Percentiles rank a stretch among this genome's conserved stretches.
Conservation (phyloP, 2,888 invertebrate genomes). For the Megaustenia siamemsis region DNA sequence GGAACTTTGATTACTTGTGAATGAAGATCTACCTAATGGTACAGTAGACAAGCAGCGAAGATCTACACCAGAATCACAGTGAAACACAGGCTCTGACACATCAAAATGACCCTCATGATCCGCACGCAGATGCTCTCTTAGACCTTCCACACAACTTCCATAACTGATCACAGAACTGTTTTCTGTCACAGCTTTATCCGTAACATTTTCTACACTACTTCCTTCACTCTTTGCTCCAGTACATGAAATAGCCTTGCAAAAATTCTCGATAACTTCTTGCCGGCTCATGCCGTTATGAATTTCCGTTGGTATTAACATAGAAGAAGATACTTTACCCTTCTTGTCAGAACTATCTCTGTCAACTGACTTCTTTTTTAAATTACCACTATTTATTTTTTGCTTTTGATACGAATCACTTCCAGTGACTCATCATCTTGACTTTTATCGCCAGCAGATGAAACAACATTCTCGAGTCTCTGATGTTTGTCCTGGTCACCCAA, state of each 20-base stretch:
- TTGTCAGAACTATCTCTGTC: background rate
- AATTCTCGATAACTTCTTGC: background rate
- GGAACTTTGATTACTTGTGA: background rate
- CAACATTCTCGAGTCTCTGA: slow-evolving; percentile 33
- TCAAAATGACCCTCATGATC: no score
- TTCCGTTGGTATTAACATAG: background rate
- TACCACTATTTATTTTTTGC: background rate
- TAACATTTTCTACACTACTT: background rate
- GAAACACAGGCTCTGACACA: background rate
- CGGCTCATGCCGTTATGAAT: background rate
- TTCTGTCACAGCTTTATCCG: background rate
- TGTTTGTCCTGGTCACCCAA: slow-evolving; percentile 21
- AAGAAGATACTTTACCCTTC: background rate
- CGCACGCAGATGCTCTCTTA: background rate
- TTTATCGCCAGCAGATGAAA: background rate
- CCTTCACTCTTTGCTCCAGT: no score
- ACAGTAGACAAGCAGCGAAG: background rate
- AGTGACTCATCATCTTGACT: background rate
- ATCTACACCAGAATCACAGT: slow-evolving; percentile 36
- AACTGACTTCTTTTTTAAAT: slow-evolving; percentile 23
- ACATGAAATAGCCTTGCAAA: no score
- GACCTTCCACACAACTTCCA: background rate
- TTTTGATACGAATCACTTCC: slow-evolving; percentile 30
- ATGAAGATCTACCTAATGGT: background rate
- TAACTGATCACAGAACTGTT: background rate